These are phyloP conservation scores for Chrysopilus asiliformis DNA, from an alignment of 2,888 invertebrate species.

Conservation along the genomic window DNA sequence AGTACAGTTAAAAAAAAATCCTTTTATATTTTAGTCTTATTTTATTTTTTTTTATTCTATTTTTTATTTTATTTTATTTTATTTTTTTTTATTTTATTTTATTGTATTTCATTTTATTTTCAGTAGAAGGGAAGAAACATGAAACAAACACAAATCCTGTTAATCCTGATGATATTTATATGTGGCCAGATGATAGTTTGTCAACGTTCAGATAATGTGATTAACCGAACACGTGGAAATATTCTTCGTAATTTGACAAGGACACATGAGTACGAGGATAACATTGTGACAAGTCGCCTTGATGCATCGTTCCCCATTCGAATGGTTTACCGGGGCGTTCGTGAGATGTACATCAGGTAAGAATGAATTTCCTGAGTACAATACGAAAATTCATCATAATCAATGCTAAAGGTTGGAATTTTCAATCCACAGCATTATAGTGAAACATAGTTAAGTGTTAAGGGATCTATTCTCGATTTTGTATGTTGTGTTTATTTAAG, in stretches of 20 bases:
- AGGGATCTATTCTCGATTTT: no score
- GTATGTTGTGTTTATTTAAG: no score
- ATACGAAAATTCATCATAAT: no score
- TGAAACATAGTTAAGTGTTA: no score
- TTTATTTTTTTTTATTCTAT: no score
- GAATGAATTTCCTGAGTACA: background rate
- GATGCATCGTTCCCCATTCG: slow-evolving; percentile 16
- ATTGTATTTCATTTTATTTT: background rate
- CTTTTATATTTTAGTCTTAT: no score
- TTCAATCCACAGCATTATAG: no score
- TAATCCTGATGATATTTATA: background rate
- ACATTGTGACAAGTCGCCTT: slow-evolving; percentile 18
- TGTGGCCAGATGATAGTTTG: background rate
- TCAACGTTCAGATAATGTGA: slow-evolving; percentile 6
- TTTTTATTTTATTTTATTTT: no score
- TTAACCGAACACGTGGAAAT: slow-evolving; percentile 16
- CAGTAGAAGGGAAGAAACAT: background rate
- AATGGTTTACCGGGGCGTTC: slow-evolving; percentile 15
- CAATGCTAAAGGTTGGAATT: no score
- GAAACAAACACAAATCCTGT: background rate
- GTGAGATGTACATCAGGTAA: slow-evolving; percentile 16
- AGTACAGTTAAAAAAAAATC: no score
- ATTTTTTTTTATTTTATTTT: no score
- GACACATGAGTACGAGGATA: slow-evolving; percentile 17
- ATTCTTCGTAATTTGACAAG: slow-evolving; percentile 17